Percentiles rank a stretch among this genome's conserved stretches.
Evolutionary conservation across 2,113 vertebrate genomes (phyloP).

Genomic region (Labeo catla): DNA sequence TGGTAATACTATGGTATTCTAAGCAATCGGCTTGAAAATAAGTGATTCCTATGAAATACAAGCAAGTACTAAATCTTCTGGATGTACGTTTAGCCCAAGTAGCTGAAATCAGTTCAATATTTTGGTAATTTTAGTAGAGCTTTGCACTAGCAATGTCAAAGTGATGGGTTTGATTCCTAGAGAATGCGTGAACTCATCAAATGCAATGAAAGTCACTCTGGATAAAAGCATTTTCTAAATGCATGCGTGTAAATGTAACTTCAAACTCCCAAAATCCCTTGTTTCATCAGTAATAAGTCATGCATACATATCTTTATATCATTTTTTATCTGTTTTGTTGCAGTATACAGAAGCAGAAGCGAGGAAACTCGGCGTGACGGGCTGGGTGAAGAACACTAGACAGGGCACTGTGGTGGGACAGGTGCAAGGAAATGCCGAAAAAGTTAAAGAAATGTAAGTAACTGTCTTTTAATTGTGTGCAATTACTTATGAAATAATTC

Average conservation of each 20-base stretch:
- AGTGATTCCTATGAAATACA: not conserved
- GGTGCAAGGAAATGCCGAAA: slow-evolving; percentile 84
- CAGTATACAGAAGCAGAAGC: slow-evolving; percentile 90
- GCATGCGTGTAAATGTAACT: not conserved
- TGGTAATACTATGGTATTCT: not conserved
- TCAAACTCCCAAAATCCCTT: not conserved
- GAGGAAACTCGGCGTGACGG: slow-evolving; percentile 83
- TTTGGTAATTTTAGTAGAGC: not conserved
- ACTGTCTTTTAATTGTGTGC: not conserved
- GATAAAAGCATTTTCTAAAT: not conserved
- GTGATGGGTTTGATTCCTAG: not conserved
- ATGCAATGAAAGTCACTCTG: not conserved
- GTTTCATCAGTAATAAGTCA: not conserved
- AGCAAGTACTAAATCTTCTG: not conserved
- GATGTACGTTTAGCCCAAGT: not conserved
- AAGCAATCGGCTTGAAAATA: not conserved
- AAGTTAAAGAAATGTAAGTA: slow-evolving; percentile 87
- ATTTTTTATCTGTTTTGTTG: not conserved
- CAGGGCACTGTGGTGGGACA: slow-evolving; percentile 87
- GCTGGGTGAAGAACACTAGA: slow-evolving; percentile 92
- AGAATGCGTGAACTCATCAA: not conserved
- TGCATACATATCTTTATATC: not conserved
- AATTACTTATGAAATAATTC: not conserved
- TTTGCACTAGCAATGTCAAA: not conserved
- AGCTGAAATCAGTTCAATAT: not conserved